A percentile compares a stretch with the other conserved stretches of the same genome.
Conservation (phyloP, 2,888 invertebrate genomes). For the Himalopsyche kuldschensis region DNA sequence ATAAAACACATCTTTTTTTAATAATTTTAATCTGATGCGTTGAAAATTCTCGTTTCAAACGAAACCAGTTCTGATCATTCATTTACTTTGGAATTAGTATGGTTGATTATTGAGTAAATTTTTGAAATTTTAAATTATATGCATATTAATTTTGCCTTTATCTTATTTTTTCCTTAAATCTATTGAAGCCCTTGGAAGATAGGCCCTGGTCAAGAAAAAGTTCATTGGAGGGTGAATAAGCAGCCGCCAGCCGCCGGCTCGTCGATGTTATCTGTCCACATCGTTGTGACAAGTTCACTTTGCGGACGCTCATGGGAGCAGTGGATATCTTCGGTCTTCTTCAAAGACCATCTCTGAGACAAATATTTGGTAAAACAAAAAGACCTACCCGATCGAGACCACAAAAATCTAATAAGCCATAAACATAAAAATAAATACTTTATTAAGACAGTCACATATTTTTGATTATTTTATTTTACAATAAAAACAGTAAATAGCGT, state of each 20-base stretch:
- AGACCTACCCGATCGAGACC: neutral
- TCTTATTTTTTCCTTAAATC: no score
- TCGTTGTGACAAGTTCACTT: conserved; percentile 39
- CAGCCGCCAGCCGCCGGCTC: conserved; percentile 1
- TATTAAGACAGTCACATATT: no score
- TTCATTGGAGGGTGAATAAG: neutral
- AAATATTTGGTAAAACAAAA: neutral
- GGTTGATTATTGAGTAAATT: no score
- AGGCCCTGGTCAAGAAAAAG: neutral
- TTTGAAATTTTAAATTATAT: no score
- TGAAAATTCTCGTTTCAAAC: no score
- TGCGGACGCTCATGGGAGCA: conserved; percentile 31
- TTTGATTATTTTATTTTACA: no score
- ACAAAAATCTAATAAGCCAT: neutral
- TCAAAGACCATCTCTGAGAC: conserved; percentile 8
- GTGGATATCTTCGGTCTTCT: conserved; percentile 8
- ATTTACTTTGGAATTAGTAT: no score
- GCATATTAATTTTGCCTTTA: neutral
- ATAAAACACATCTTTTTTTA: no score
- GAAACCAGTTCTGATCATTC: no score
- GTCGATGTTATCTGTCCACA: conserved; percentile 34
- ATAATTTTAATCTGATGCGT: no score
- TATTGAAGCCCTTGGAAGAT: neutral
- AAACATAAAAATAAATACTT: neutral
- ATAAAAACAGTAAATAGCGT: no score